A percentile compares a stretch with the other conserved stretches of the same genome.
These are phyloP conservation scores for Syngnathus floridae DNA, from an alignment of 2,113 vertebrate genomes.

Conservation along the genomic window DNA sequence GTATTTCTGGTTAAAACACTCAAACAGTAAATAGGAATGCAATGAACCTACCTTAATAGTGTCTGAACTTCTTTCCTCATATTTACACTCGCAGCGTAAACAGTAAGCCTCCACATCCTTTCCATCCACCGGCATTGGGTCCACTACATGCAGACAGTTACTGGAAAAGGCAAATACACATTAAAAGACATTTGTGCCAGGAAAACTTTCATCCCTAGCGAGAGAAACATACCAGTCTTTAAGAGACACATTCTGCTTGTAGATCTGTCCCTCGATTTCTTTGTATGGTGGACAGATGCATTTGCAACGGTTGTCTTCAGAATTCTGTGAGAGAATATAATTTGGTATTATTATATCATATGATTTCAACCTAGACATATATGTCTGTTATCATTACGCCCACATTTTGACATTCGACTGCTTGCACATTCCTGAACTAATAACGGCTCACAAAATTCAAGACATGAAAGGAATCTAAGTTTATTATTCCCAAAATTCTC, in stretches of 20 bases:
- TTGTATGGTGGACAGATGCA: slow-evolving; percentile 98
- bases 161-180: slow-evolving; percentile 36
- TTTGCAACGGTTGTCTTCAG: slow-evolving; percentile 91
- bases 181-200: neutral
- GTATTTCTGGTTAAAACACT: neutral
- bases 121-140: slow-evolving; percentile 91
- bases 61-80: slow-evolving; percentile 94
- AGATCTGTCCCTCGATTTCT: slow-evolving; percentile 84
- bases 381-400: too few species aligned
- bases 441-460: too few species aligned
- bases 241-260: slow-evolving; percentile 93
- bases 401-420: too few species aligned
- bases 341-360: neutral
- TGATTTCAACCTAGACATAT: too few species aligned
- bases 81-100: slow-evolving; percentile 97
- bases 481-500: too few species aligned
- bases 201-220: neutral
- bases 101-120: slow-evolving; percentile 96
- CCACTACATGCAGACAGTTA: slow-evolving; percentile 94
- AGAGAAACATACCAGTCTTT: slow-evolving; percentile 84
- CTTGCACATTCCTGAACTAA: too few species aligned
- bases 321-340: slow-evolving; percentile 72
- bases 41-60: slow-evolving; percentile 83
- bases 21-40: neutral
- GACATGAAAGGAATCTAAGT: too few species aligned